Evolutionary conservation across 2,113 vertebrate genomes (phyloP).

Genomic region (Copsychus sechellarum): DNA sequence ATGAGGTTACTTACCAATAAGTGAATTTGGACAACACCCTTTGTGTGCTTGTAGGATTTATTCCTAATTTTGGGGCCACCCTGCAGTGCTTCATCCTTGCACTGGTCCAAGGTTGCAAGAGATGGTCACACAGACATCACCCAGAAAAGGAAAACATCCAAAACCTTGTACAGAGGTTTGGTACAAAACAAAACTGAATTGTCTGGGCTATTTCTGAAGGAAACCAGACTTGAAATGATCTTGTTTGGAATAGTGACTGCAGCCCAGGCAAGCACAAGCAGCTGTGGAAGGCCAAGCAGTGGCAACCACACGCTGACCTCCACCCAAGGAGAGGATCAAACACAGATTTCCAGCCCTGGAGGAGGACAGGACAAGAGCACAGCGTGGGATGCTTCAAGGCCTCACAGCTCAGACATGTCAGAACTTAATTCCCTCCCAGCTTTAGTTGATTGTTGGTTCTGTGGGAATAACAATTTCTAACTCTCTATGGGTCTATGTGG

Average conservation of each 20-base stretch:
- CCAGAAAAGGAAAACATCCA: background rate
- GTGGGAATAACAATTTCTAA: background rate
- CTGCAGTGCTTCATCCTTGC: background rate
- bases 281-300: background rate
- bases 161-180: background rate
- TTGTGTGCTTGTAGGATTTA: background rate
- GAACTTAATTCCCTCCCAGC: background rate
- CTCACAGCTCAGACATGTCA: background rate
- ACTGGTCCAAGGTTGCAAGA: fast-evolving
- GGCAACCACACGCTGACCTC: background rate
- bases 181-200: background rate
- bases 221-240: background rate
- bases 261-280: background rate
- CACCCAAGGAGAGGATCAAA: background rate
- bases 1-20: background rate
- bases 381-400: background rate
- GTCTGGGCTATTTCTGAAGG: background rate
- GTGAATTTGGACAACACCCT: background rate
- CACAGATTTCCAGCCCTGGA: background rate
- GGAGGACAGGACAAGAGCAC: background rate
- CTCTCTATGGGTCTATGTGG: fast-evolving
- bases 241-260: fast-evolving
- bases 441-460: background rate
- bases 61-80: background rate
- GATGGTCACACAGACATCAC: background rate